phyloP scores from a whole-genome alignment of 2,113 vertebrate species.

The Todiramphus saurophagus region DNA sequence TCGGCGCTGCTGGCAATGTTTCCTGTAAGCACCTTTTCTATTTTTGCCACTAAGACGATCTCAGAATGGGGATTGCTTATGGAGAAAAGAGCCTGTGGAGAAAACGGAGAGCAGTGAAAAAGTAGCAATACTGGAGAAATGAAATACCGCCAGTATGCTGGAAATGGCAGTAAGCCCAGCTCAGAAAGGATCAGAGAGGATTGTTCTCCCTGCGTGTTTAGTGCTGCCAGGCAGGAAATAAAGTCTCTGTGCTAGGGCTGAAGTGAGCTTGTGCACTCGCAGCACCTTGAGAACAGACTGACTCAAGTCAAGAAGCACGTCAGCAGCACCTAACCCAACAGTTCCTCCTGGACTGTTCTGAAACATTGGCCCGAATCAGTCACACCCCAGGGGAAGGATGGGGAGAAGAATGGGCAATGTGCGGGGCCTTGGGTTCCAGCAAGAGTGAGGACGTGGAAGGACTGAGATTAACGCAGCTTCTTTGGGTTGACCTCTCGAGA shows the following conservation, averaged over 20 bases:
- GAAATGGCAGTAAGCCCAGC: background rate
- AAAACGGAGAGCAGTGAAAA: background rate
- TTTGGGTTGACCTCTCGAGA: background rate
- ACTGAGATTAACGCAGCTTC: background rate
- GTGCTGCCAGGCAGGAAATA: background rate
- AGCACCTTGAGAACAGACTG: background rate
- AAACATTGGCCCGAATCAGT: background rate
- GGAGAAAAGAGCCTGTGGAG: slow-evolving; percentile 90
- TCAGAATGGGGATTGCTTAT: slow-evolving; percentile 93
- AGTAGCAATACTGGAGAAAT: background rate
- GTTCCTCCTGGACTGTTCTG: background rate
- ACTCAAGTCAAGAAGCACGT: background rate
- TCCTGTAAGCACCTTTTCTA: slow-evolving; percentile 96
- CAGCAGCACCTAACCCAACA: background rate
- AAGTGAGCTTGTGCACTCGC: background rate
- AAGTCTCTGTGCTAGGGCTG: background rate
- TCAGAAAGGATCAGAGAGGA: background rate
- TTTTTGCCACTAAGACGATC: slow-evolving; percentile 91
- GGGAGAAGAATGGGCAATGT: background rate
- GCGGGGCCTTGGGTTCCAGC: background rate
- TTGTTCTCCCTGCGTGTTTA: background rate
- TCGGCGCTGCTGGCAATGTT: slow-evolving; percentile 90
- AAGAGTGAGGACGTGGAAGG: background rate
- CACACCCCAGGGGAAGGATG: background rate
- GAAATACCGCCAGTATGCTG: background rate